Conservation (phyloP, 2,113 vertebrate genomes). For the Myrmecophaga tridactyla region DNA sequence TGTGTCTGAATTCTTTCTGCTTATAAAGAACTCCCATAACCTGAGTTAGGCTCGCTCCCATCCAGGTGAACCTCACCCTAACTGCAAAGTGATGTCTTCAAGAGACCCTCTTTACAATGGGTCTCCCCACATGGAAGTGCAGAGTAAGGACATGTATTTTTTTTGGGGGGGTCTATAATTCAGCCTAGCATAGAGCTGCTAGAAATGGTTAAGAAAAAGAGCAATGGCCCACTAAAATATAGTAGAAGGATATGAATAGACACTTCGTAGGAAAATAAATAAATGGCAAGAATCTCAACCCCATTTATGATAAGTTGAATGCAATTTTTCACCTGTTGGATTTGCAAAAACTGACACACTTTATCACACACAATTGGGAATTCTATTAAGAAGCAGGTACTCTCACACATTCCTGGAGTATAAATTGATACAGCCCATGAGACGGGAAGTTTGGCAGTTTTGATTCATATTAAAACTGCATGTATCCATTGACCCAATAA, state of each 20-base stretch:
- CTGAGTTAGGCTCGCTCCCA: too few relatives aligned
- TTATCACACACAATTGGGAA: rapidly evolving
- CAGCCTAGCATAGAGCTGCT: background rate
- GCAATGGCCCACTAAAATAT: background rate
- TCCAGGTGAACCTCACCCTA: too few relatives aligned
- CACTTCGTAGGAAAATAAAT: background rate
- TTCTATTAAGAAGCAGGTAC: rapidly evolving
- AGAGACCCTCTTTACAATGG: too few relatives aligned
- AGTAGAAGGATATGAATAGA: background rate
- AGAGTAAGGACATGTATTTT: too few relatives aligned
- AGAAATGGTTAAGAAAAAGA: background rate
- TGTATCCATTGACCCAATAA: rapidly evolving
- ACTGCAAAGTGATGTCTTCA: too few relatives aligned
- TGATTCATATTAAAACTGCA: background rate
- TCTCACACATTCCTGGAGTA: background rate
- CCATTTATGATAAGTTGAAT: background rate
- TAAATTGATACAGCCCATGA: background rate
- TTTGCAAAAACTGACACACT: rapidly evolving
- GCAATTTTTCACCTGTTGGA: background rate
- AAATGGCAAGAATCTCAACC: rapidly evolving
- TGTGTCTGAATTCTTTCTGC: too few relatives aligned
- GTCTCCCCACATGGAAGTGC: too few relatives aligned
- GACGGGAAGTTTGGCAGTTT: background rate
- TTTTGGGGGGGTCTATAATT: too few relatives aligned
- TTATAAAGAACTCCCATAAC: too few relatives aligned